Evolutionary conservation across 1,140 invertebrate species (phyloP), one percentile per base, ranked within the genome.

Genomic region (Aradophagus sp.): DNA sequence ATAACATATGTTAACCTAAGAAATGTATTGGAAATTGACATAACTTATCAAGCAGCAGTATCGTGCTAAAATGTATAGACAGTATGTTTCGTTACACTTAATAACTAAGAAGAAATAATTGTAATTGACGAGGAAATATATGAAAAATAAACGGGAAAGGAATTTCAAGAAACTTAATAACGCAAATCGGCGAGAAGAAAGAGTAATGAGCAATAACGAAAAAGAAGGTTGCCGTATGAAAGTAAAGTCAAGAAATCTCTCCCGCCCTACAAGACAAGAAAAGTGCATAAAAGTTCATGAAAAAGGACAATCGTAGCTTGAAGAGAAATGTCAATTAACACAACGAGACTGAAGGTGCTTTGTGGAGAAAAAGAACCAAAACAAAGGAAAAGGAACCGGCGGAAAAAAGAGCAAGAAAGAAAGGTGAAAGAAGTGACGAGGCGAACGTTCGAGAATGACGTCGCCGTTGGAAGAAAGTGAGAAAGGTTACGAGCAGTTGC

Each of bases 401-500:
- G 5, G 17, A 44, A 31, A 17, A 17, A 39, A n/a, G 17, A 14
- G n/a, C 7, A 7, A 27, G 17, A n/a, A 36, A 47, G 20, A 8
- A 15, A 7, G 34, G 12, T 1, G 7, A 39, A 27, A 42, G 12
- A 23, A n/a, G 20, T 5, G 20, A 23, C 20, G 27, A 29, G 27
- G 4, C 4, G 34, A 38, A 38, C 34, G 34, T 20, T 27, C 23
- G 35, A 36, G 26, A 19, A 34, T 13, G 4, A 16, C 26, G 20
- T 14, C 55, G 55, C 27, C 15, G 20, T 20, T 32, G 15, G 56
- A 69, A 69, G 66, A 69, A 69, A 69, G 48, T 55, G 36, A 34
- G 48, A 69, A 69, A 69, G 66, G 50, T 61, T 55, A 69, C 66
- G 56, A 42, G 26, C 41, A 55, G 38, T 52, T 35, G 53, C 47